Evolutionary conservation across 2,888 invertebrate species (phyloP), one percentile per base, ranked within the genome.

Genomic region (Physocephala rufipes): DNA sequence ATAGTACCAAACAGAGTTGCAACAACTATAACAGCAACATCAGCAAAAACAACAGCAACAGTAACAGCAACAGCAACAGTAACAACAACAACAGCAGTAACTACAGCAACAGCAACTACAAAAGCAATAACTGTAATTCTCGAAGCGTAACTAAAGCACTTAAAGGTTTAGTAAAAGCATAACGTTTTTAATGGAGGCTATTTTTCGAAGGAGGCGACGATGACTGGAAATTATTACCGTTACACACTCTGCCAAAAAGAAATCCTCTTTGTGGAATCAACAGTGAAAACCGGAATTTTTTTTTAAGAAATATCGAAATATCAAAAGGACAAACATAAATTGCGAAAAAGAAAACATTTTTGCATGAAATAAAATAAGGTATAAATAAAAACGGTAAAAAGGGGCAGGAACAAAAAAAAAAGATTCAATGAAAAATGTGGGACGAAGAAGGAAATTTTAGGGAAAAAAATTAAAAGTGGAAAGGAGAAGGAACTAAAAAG

Each of bases 121-220:
- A 30, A 12, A 55, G 2, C 24, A 55, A n/a, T 13, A 15, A 55
- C 16, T 1, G 4, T 55, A 15, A 16, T 21, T 21, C 21, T 55
- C 24, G 36, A 55, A 55, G 53, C 59, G 59, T 15, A 59, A 55
- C 53, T 19, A 61, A 61, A 36, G 36, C 43, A 61, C 36, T 61
- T n/a, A 61, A 30, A 61, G 24, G 24, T 61, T 55, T 2, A 55
- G 53, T 24, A n/a, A 55, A n/a, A 55, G 53, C 53, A 24, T 55
- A n/a, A n/a, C 49, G 53, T 21, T n/a, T n/a, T n/a, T n/a, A n/a
- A 36, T 36, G 36, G 9, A 36, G 5, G 36, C 36, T 4, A 36
- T 4, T 36, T 7, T 36, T 36, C 9, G 4, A 36, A 36, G 36
- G 5, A 9, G 36, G 9, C 36, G 9, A 36, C 36, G n/a, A n/a